A percentile compares a stretch with the other conserved stretches of the same genome.
phyloP scores from a whole-genome alignment of 1,140 invertebrate genomes.

The Drosophila varians region DNA sequence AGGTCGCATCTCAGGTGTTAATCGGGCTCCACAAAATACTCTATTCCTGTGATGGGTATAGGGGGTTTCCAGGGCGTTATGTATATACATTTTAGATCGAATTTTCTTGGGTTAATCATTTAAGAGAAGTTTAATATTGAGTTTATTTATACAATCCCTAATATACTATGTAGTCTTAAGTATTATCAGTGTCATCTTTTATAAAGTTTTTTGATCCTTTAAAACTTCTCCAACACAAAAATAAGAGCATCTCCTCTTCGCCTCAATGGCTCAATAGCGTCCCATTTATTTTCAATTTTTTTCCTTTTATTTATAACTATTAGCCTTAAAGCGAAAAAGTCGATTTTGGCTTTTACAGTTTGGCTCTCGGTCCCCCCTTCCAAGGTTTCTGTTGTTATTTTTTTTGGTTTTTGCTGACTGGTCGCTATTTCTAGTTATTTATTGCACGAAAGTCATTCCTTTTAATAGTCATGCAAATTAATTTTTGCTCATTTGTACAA shows the following conservation, averaged over 20 bases:
- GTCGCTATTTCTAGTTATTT: slow-evolving; percentile 56
- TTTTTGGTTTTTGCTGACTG: slow-evolving; percentile 32
- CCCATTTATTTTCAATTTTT: slow-evolving; percentile 2
- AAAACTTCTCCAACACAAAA: not conserved
- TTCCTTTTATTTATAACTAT: slow-evolving; percentile 44
- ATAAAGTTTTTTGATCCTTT: too few species aligned
- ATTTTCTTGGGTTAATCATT: too few species aligned
- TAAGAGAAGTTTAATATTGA: too few species aligned
- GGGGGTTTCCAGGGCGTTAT: not conserved
- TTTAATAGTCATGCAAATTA: slow-evolving; percentile 82
- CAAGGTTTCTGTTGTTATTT: slow-evolving; percentile 15
- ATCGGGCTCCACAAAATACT: slow-evolving; percentile 50
- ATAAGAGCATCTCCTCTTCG: slow-evolving; percentile 38
- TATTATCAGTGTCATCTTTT: too few species aligned
- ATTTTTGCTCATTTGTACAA: slow-evolving; percentile 83
- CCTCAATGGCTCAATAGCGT: not conserved
- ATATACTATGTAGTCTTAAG: too few species aligned
- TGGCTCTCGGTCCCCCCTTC: slow-evolving; percentile 15
- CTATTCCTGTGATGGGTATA: slow-evolving; percentile 9
- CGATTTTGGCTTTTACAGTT: slow-evolving; percentile 63
- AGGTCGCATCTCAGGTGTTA: slow-evolving; percentile 71
- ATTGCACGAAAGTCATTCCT: slow-evolving; percentile 79
- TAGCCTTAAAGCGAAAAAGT: slow-evolving; percentile 40
- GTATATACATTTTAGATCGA: not conserved
- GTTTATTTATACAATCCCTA: too few species aligned